Base-by-base conservation (phyloP, 2,113 vertebrate species). In the Elaphurus davidianus region DNA sequence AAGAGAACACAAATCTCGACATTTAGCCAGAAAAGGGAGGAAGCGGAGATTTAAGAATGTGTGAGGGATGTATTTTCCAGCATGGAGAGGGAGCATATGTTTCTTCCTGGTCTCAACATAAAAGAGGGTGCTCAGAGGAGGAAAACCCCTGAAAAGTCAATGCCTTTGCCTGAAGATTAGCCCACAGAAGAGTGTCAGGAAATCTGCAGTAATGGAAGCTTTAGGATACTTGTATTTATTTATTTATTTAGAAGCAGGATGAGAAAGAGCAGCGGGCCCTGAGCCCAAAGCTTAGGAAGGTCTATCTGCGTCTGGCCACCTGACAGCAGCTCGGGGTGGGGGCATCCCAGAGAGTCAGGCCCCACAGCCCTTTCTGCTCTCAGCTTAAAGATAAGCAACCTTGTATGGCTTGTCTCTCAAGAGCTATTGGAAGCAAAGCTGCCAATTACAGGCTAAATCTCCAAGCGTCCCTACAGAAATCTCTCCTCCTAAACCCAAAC, bases 241-340 rank as follows among this genome's bases (percentile, higher is more conserved):
- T 57, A 23, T n/a, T 13, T 14, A 52, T 91, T 54, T 76, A 74
- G 27, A 30, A 84, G 64, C 30, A 86, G n/a, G 27, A 91, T 45
- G 43, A 85, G 52, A 52, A 55, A 25, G 40, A 6, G n/a, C 71
- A 45, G 36, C 0, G 0, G 82, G 30, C 45, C 28, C 52, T 4
- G 16, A 74, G 30, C 36, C 96, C 57, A 1, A 45, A 50, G 84
- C 62, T 28, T 28, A 16, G 21, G 78, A 30, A 40, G 0, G 1
- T 47, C 23, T 27, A 0, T 27, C 33, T n/a, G 16, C 0, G 0
- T 36, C 76, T 5, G 40, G 47, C 33, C 6, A 0, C 55, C 71
- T 16, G 30, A 17, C 25, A 2, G 54, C 67, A 25, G 45, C 82
- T 3, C 25, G 0, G 43, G 1, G 52, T 0, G 4, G 59, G 25